Evolutionary conservation across 53 echinoderm and acorn worm species (phyloP).

Genomic region (Holothuria scabra): DNA sequence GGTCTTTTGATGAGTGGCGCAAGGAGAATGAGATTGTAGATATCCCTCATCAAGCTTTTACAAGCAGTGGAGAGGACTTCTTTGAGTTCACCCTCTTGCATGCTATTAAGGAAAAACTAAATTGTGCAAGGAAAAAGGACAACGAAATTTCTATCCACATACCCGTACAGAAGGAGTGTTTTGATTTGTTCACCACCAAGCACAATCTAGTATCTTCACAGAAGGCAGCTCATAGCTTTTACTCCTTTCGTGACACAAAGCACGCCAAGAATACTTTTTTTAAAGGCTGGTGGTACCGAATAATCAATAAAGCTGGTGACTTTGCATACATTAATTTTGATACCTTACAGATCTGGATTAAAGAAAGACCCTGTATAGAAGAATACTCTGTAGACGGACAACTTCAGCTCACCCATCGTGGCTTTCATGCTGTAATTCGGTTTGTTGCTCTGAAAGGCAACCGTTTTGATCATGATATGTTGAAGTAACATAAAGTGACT

Average conservation of each 20-base stretch:
- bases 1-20: slow-evolving; percentile 45
- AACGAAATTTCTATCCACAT: slow-evolving; percentile 50
- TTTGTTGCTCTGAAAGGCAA: slow-evolving; percentile 52
- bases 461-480: neutral
- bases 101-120: slow-evolving; percentile 48
- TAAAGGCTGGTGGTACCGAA: slow-evolving; percentile 54
- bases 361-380: slow-evolving; percentile 58
- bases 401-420: slow-evolving; percentile 26
- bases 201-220: neutral
- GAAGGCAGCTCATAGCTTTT: neutral
- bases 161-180: slow-evolving; percentile 50
- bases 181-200: neutral
- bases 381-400: slow-evolving; percentile 38
- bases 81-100: neutral
- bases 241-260: neutral
- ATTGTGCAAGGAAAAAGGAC: slow-evolving; percentile 34
- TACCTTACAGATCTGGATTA: slow-evolving; percentile 61
- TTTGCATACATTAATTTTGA: slow-evolving; percentile 50
- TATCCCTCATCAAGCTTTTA: neutral
- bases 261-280: neutral
- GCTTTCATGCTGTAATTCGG: slow-evolving; percentile 19
- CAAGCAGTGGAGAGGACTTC: neutral
- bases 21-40: slow-evolving; percentile 32
- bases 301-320: slow-evolving; percentile 66
- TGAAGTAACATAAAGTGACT: neutral